Base-by-base conservation (phyloP, 2,888 invertebrate genomes). In the Microplitis deprimator region DNA sequence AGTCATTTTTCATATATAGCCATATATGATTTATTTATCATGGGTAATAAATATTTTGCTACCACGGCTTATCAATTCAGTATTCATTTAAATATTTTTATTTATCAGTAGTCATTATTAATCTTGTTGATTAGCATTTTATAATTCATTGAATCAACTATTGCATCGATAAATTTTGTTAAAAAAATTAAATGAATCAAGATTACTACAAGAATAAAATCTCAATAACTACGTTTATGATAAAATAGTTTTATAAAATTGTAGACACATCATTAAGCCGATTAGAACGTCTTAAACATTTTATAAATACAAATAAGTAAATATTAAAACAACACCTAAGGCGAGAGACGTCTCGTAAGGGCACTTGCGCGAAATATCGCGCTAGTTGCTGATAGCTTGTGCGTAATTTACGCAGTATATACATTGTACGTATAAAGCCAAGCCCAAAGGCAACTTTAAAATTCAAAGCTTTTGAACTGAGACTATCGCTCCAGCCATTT, bases 361-460 rank as follows among this genome's bases (percentile, higher is more conserved):
- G 17, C 67, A 70, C 65, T 76, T 65, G 74, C 67, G 74, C 77
- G 67, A 74, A 75, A 68, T 60, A 71, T 67, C 73, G 50, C 76
- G 29, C 76, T 65, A 70, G 75, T 71, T 72, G 69, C 73, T 60
- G 67, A 68, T 40, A 59, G 68, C 81, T 81, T 75, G 78, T 79
- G 81, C 79, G 82, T 82, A 81, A 79, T 81, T 81, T 77, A 80
- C 79, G 77, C 77, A 29, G 76, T 38, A 67, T 39, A 68, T 17
- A 20, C 20, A 20, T 20, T 20, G 5, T 67, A 7, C 7, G 41
- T 29, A 64, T 7, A 70, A 70, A 68, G 62, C 67, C 64, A 73
- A 76, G 74, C 78, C 79, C 76, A 79, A 29, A 69, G 74, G 68
- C 60, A 77, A 69, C 77, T 78, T 79, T 79, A 80, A 69, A 77